Evolutionary conservation across 2,888 invertebrate genomes (phyloP).

Genomic region (Hypolimnas misippus): DNA sequence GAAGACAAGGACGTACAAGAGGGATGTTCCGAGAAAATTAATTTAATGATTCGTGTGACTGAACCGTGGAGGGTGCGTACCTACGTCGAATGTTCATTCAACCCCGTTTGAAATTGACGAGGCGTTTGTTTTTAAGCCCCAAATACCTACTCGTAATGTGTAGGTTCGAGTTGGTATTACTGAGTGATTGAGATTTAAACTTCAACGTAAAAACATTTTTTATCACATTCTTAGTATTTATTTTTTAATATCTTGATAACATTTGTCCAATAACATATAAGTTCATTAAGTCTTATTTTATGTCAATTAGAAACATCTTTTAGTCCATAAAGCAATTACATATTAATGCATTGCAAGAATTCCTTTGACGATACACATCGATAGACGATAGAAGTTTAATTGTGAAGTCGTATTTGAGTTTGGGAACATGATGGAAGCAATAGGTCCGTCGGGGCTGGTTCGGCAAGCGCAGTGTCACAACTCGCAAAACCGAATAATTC

Average conservation of each 20-base stretch:
- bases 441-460: slow-evolving; percentile 41
- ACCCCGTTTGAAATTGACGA: slow-evolving; percentile 36
- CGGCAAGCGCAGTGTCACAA: slow-evolving; percentile 61
- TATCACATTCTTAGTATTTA: no score
- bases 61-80: slow-evolving; percentile 30
- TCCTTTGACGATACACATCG: slow-evolving; percentile 5
- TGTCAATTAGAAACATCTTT: no score
- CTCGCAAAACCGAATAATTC: slow-evolving; percentile 66
- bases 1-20: not conserved
- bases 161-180: slow-evolving; percentile 8
- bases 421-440: slow-evolving; percentile 39
- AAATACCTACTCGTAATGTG: slow-evolving; percentile 15
- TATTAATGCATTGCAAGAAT: not conserved
- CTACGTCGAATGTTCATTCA: slow-evolving; percentile 42
- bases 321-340: no score
- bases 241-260: no score
- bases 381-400: slow-evolving; percentile 25
- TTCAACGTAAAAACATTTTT: not conserved
- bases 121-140: slow-evolving; percentile 16
- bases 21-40: slow-evolving; percentile 50
- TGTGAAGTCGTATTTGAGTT: slow-evolving; percentile 26
- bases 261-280: no score
- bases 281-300: no score
- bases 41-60: slow-evolving; percentile 49
- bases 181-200: not conserved